Evolutionary conservation across 1,140 invertebrate species (phyloP).

Genomic region (Drosophila obscura): DNA sequence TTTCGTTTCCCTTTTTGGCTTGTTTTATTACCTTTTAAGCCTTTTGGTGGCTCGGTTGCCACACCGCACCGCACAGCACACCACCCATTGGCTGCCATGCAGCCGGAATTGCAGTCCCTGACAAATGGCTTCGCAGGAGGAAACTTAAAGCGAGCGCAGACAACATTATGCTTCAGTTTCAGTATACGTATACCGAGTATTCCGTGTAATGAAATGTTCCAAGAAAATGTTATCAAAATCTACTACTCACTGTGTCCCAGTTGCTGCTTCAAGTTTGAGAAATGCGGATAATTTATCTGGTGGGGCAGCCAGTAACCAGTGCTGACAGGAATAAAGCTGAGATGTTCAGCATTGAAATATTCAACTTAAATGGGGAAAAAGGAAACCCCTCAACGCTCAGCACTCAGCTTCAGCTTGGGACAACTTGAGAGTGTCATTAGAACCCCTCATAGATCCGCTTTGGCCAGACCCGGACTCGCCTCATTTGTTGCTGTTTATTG

Average conservation of each 20-base stretch:
- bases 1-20: constrained; percentile 59
- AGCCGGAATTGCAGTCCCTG: constrained; percentile 65
- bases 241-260: background rate
- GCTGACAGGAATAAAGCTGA: constrained; percentile 46
- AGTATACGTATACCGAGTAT: too few species aligned
- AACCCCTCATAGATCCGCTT: constrained; percentile 20
- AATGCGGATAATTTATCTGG: constrained; percentile 45
- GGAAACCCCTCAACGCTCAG: too few species aligned
- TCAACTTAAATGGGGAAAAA: constrained; percentile 23
- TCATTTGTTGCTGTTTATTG: constrained; percentile 62
- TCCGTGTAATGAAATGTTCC: constrained; percentile 44
- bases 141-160: constrained; percentile 45
- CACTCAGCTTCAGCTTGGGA: background rate
- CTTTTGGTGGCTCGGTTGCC: constrained; percentile 62
- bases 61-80: too few species aligned
- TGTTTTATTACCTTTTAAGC: constrained; percentile 82
- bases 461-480: constrained; percentile 23
- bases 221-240: constrained; percentile 47
- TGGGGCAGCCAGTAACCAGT: constrained; percentile 32
- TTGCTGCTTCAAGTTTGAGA: constrained; percentile 27
- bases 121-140: constrained; percentile 62
- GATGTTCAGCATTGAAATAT: constrained; percentile 45
- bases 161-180: constrained; percentile 16
- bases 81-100: constrained; percentile 27
- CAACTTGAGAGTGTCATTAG: constrained; percentile 12